A percentile compares a stretch with the other conserved stretches of the same genome.
Evolutionary conservation across 2,888 invertebrate genomes (phyloP).

Genomic region (Pollenia labialis): DNA sequence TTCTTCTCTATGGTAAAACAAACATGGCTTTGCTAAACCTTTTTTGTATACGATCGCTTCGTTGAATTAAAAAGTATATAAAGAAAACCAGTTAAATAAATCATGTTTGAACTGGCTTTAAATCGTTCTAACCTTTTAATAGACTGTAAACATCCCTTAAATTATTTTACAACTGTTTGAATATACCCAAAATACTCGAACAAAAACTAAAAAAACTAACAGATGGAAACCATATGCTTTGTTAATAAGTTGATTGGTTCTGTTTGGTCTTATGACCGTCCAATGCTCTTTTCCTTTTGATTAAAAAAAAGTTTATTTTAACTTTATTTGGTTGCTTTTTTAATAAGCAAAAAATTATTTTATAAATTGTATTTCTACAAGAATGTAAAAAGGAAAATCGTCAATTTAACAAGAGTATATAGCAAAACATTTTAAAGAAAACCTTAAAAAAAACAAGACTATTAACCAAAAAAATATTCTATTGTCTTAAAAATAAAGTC

Average conservation of each 20-base stretch:
- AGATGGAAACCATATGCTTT: conserved; percentile 47
- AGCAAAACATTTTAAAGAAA: neutral
- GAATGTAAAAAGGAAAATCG: neutral
- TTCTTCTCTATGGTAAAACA: too few species aligned
- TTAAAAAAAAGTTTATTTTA: conserved; percentile 30
- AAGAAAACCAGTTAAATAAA: too few species aligned
- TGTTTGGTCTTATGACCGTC: conserved; percentile 45
- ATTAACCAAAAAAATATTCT: neutral
- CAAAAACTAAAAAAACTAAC: conserved; percentile 2
- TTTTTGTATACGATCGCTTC: too few species aligned
- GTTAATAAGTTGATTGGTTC: conserved; percentile 53
- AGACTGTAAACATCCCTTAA: neutral
- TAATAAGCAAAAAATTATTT: conserved; percentile 44
- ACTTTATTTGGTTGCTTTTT: conserved; percentile 44
- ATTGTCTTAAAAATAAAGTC: neutral
- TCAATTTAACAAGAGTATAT: conserved; percentile 32
- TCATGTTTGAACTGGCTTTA: too few species aligned
- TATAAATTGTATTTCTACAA: conserved; percentile 7
- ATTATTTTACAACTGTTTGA: neutral
- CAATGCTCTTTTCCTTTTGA: conserved; percentile 30
- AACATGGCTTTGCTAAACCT: too few species aligned
- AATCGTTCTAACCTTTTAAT: neutral
- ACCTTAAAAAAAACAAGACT: neutral
- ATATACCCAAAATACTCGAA: neutral
- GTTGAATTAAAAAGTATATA: too few species aligned